Evolutionary conservation across 2,888 invertebrate genomes (phyloP), one percentile per base, ranked within the genome.

Genomic region (Trachelus troglodyta): DNA sequence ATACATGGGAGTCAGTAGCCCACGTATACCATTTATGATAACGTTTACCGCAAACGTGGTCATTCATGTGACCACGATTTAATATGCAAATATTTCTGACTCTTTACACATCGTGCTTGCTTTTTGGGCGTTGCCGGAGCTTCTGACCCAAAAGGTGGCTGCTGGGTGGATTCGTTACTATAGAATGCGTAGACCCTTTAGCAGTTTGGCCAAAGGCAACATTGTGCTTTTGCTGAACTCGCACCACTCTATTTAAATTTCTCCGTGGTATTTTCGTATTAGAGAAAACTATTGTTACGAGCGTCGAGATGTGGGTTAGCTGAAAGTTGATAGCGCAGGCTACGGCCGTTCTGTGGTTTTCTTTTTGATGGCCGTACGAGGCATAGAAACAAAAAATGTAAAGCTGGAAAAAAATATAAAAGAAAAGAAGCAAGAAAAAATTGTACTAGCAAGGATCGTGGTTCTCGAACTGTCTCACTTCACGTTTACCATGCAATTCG

Each of bases 221-320:
- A 79, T 34, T 34, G 74, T 33, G 80, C 78, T 81, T 76, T 34
- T 73, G 82, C 83, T 81, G 82, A 87, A 87, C 85, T 84, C 80
- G 40, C 40, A 82, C 81, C 83, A 85, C 86, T 90, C 88, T 89
- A 89, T 90, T 90, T 87, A 88, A 88, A 90, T 88, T 89, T 87
- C 86, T 83, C 80, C 78, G 79, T 78, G 86, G 84, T 87, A 88
- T 87, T 86, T 89, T 84, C 86, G 83, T 85, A 86, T 87, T 86
- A 86, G 83, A 76, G 77, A 77, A 56, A 82, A 84, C 82, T 80
- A 81, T 83, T 81, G 82, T 84, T 79, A 69, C 56, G 71, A 71
- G 33, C 71, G 31, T 34, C 71, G 31, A 31, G 74, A 74, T 74
- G 35, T 74, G 35, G 74, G 35, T 37, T 35, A 12, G 35, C 34